Evolutionary conservation across 2,888 invertebrate genomes (phyloP).

Genomic region (Cremastinae sp.): DNA sequence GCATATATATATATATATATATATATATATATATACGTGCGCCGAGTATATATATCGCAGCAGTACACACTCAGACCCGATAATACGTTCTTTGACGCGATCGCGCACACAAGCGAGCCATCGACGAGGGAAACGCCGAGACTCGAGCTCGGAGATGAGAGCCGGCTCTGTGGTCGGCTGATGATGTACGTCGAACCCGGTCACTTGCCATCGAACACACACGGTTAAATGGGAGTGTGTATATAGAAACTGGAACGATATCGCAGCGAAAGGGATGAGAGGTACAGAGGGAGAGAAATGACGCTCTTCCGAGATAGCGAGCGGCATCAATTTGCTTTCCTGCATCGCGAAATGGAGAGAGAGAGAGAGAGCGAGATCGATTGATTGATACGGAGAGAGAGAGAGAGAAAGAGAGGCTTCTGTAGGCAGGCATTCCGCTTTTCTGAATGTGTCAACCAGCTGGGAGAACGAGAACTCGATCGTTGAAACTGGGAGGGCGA

Average conservation of each 20-base stretch:
- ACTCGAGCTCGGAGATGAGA: slow-evolving; percentile 24
- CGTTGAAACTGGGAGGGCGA: no score
- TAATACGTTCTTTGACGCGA: slow-evolving; percentile 37
- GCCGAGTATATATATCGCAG: no score
- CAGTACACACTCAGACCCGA: not conserved
- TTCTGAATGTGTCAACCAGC: slow-evolving; percentile 6
- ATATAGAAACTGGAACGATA: slow-evolving; percentile 12
- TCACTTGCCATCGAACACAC: not conserved
- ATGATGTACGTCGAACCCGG: slow-evolving; percentile 28
- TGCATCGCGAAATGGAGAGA: not conserved
- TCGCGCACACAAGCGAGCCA: slow-evolving; percentile 11
- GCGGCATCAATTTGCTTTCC: slow-evolving; percentile 50
- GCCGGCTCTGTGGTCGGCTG: slow-evolving; percentile 34
- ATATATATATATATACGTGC: no score
- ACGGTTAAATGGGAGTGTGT: not conserved
- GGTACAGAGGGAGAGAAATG: slow-evolving; percentile 18
- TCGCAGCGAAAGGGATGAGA: slow-evolving; percentile 14
- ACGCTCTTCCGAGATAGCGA: slow-evolving; percentile 51
- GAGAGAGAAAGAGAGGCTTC: not conserved
- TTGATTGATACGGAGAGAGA: not conserved
- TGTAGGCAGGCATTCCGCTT: slow-evolving; percentile 23
- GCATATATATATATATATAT: no score
- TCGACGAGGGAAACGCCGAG: slow-evolving; percentile 19
- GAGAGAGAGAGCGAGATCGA: no score
- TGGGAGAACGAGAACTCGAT: slow-evolving; percentile 28